Conservation (phyloP, 1,140 invertebrate species). For the Drosophila rhopaloa region DNA sequence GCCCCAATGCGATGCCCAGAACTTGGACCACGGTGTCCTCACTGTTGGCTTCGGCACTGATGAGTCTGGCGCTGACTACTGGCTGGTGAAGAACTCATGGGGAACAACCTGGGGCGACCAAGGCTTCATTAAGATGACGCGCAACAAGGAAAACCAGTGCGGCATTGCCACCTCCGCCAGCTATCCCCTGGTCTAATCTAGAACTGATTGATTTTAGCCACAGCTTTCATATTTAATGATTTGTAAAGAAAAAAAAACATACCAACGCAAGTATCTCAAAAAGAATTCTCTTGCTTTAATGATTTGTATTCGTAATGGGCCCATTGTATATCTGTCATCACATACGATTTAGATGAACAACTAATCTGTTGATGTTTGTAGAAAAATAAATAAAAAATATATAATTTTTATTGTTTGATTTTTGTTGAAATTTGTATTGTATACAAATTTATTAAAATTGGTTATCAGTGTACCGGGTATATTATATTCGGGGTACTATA, state of each 20-base stretch:
- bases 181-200: slow-evolving; percentile 91
- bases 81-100: slow-evolving; percentile 91
- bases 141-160: slow-evolving; percentile 95
- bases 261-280: slow-evolving; percentile 68
- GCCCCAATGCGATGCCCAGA: slow-evolving; percentile 88
- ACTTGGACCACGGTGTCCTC: slow-evolving; percentile 94
- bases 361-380: slow-evolving; percentile 49
- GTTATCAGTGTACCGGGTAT: no score
- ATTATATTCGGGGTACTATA: no score
- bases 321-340: slow-evolving; percentile 30
- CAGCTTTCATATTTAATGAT: slow-evolving; percentile 33
- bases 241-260: slow-evolving; percentile 12
- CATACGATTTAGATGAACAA: slow-evolving; percentile 34
- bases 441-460: no score
- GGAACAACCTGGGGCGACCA: slow-evolving; percentile 92
- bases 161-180: slow-evolving; percentile 94
- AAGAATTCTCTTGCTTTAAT: slow-evolving; percentile 32
- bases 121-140: slow-evolving; percentile 95
- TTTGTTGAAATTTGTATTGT: background rate
- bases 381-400: slow-evolving; percentile 41
- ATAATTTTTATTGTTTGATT: background rate
- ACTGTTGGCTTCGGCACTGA: slow-evolving; percentile 89
- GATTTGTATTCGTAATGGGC: slow-evolving; percentile 20
- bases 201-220: slow-evolving; percentile 20
- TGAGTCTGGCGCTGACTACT: slow-evolving; percentile 87